Percentiles rank a stretch among this genome's conserved stretches.
Conservation (phyloP, 2,888 invertebrate species). For the Oasisia sp. region DNA sequence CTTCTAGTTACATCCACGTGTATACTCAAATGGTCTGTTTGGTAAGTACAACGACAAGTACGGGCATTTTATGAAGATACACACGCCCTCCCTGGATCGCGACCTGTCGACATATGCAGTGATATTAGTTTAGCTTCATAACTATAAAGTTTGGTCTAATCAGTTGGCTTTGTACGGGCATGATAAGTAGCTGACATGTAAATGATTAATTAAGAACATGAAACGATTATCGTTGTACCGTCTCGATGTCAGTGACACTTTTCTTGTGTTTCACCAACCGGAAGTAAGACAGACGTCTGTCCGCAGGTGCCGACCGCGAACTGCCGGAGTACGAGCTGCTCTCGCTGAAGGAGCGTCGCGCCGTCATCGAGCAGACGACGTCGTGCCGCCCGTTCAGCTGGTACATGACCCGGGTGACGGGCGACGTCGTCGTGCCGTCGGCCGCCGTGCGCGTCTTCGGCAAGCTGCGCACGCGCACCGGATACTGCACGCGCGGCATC, state of each 20-base stretch:
- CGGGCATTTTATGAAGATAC: too few species aligned
- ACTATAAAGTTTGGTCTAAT: too few species aligned
- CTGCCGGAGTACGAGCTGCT: background rate
- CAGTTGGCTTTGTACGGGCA: too few species aligned
- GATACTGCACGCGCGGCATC: conserved; percentile 32
- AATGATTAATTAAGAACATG: background rate
- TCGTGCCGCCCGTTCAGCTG: conserved; percentile 33
- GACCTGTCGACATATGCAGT: too few species aligned
- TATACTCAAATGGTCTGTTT: too few species aligned
- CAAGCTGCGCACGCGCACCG: conserved; percentile 34
- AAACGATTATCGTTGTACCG: background rate
- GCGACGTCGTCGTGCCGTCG: conserved; percentile 33
- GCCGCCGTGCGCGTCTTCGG: conserved; percentile 31
- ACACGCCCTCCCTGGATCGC: too few species aligned
- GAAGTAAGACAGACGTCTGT: background rate
- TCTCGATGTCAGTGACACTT: background rate
- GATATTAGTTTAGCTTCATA: too few species aligned
- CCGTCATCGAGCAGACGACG: conserved; percentile 17
- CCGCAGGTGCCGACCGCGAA: background rate
- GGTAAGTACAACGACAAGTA: too few species aligned
- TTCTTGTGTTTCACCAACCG: background rate
- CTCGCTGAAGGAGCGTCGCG: conserved; percentile 2
- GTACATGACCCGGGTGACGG: conserved; percentile 36
- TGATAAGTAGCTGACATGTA: too few species aligned
- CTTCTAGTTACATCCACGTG: too few species aligned